Evolutionary conservation across 2,888 invertebrate species (phyloP).

Genomic region (Cryptus viduatorius): DNA sequence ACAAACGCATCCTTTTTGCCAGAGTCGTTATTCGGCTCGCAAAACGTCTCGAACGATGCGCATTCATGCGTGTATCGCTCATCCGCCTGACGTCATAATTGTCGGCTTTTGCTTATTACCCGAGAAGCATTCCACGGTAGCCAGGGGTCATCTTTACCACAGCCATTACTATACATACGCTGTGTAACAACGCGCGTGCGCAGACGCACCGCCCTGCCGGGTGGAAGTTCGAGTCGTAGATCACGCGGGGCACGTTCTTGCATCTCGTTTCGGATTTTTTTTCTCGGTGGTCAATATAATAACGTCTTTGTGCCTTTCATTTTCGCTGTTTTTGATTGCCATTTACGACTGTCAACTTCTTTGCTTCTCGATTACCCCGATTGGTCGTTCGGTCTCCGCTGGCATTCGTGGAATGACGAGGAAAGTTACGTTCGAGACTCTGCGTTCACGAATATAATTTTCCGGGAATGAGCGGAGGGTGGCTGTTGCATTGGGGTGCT

Average conservation of each 20-base stretch:
- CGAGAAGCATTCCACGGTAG: slow-evolving; percentile 76
- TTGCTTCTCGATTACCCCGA: slow-evolving; percentile 16
- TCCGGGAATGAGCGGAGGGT: slow-evolving; percentile 32
- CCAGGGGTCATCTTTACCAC: slow-evolving; percentile 70
- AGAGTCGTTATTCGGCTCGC: slow-evolving; percentile 44
- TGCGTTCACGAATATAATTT: slow-evolving; percentile 52
- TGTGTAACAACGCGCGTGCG: not conserved
- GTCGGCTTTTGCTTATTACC: slow-evolving; percentile 80
- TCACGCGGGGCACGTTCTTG: slow-evolving; percentile 67
- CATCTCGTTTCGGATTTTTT: slow-evolving; percentile 29
- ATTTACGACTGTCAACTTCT: slow-evolving; percentile 75
- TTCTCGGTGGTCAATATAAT: slow-evolving; percentile 4
- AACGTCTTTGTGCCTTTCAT: slow-evolving; percentile 38
- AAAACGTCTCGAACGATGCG: slow-evolving; percentile 44
- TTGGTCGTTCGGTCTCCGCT: slow-evolving; percentile 44
- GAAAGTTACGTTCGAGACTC: slow-evolving; percentile 39
- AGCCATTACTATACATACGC: slow-evolving; percentile 34
- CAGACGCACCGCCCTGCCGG: slow-evolving; percentile 35
- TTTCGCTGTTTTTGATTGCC: slow-evolving; percentile 74
- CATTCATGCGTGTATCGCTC: slow-evolving; percentile 13
- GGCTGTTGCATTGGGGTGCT: slow-evolving; percentile 53
- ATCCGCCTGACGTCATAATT: slow-evolving; percentile 78
- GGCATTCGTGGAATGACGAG: slow-evolving; percentile 44
- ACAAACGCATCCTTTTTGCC: slow-evolving; percentile 28
- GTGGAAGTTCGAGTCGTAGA: slow-evolving; percentile 76